phyloP scores from a whole-genome alignment of 2,113 vertebrate genomes.

The Paramisgurnus dabryanus region DNA sequence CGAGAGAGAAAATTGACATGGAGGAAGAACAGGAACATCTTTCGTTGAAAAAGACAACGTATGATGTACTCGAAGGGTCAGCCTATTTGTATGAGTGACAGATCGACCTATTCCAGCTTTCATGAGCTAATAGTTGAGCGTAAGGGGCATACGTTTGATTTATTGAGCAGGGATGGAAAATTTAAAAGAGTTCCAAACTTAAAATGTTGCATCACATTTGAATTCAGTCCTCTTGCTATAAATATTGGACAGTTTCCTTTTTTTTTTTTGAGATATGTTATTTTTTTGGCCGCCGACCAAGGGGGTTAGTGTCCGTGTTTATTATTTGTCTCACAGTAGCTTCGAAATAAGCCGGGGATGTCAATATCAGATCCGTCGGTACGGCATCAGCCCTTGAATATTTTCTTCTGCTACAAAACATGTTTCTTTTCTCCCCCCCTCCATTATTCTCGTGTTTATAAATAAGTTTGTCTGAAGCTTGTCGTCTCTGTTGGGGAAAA shows the following conservation, averaged over 20 bases:
- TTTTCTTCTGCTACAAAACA: not conserved
- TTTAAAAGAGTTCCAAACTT: slow-evolving; percentile 1
- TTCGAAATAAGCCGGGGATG: slow-evolving; percentile 4
- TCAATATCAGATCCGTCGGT: slow-evolving; percentile 34
- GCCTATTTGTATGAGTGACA: slow-evolving; percentile 38
- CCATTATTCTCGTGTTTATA: slow-evolving; percentile 33
- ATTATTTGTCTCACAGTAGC: slow-evolving; percentile 15
- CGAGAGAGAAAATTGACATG: not conserved
- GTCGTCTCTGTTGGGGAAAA: slow-evolving; percentile 24
- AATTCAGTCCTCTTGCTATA: slow-evolving; percentile 9
- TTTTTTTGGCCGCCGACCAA: slow-evolving; percentile 9
- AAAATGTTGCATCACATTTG: slow-evolving; percentile 9
- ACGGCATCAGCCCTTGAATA: not conserved
- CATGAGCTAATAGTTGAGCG: slow-evolving; percentile 16
- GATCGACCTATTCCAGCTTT: slow-evolving; percentile 34
- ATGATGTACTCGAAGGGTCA: slow-evolving; percentile 2
- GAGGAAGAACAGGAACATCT: slow-evolving; percentile 1
- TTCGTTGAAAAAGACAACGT: not conserved
- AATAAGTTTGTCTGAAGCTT: slow-evolving; percentile 31
- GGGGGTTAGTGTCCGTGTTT: slow-evolving; percentile 15
- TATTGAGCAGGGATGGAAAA: not conserved
- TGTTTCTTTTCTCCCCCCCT: slow-evolving; percentile 4
- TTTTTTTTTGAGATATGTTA: not conserved
- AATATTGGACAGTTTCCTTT: not conserved
- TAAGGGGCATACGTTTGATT: slow-evolving; percentile 31